These are phyloP conservation scores for Dichetophora obliterata DNA, from an alignment of 2,888 invertebrate genomes.

Conservation along the genomic window DNA sequence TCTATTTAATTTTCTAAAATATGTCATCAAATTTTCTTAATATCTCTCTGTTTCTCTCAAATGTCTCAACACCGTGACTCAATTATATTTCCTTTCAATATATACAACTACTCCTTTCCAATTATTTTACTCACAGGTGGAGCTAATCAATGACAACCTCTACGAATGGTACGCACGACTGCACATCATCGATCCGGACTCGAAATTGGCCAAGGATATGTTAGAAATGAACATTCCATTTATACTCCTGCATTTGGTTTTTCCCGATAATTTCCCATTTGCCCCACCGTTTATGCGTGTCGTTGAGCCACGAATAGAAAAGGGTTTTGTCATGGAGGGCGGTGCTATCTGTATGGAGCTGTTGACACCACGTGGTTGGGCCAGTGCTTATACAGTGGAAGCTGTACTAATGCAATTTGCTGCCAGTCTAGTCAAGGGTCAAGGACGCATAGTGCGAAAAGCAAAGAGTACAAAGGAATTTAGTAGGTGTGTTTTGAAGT, in stretches of 20 bases:
- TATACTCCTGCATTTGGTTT: slow-evolving; percentile 84
- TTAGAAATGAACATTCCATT: slow-evolving; percentile 80
- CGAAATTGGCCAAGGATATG: slow-evolving; percentile 86
- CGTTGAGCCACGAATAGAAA: slow-evolving; percentile 84
- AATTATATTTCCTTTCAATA: background rate
- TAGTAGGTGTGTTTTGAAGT: slow-evolving; percentile 69
- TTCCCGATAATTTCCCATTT: slow-evolving; percentile 91
- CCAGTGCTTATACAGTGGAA: slow-evolving; percentile 88
- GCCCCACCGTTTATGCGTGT: slow-evolving; percentile 89
- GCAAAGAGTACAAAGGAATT: slow-evolving; percentile 84
- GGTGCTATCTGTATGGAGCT: slow-evolving; percentile 92
- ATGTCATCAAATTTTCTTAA: too few species aligned
- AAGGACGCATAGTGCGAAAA: slow-evolving; percentile 85
- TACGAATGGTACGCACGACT: slow-evolving; percentile 91
- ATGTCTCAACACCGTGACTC: background rate
- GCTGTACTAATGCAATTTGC: slow-evolving; percentile 92
- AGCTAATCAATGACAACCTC: slow-evolving; percentile 86
- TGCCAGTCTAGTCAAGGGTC: slow-evolving; percentile 89
- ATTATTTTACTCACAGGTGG: slow-evolving; percentile 72
- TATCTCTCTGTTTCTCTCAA: too few species aligned
- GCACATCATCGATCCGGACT: slow-evolving; percentile 86
- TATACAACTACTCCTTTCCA: background rate
- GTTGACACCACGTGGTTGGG: slow-evolving; percentile 88
- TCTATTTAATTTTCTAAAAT: too few species aligned
- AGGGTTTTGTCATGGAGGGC: slow-evolving; percentile 91